These are phyloP conservation scores for Macrosoma leucophasiata DNA, from an alignment of 2,888 invertebrate species.

Conservation along the genomic window DNA sequence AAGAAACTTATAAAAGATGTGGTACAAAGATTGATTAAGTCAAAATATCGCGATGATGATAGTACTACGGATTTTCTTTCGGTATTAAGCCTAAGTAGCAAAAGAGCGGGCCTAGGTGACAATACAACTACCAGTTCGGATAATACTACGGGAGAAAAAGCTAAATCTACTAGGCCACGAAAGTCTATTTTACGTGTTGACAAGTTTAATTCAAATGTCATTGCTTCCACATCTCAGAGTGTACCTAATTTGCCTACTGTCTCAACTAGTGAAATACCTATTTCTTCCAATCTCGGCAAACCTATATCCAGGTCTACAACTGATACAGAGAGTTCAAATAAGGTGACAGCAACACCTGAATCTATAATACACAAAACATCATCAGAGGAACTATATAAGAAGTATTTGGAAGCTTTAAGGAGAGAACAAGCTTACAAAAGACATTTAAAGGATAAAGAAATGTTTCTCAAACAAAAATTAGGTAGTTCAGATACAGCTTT, in stretches of 20 bases:
- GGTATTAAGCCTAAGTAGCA: conserved; percentile 52
- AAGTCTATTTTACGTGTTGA: conserved; percentile 60
- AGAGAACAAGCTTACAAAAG: conserved; percentile 56
- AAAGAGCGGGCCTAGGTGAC: conserved; percentile 37
- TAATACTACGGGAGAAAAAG: conserved; percentile 41
- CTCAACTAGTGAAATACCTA: conserved; percentile 37
- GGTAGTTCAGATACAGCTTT: conserved; percentile 46
- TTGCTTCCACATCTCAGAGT: conserved; percentile 65
- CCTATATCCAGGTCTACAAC: conserved; percentile 38
- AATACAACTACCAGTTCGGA: conserved; percentile 59
- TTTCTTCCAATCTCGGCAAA: conserved; percentile 31
- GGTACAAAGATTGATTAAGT: conserved; percentile 75
- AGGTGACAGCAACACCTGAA: conserved; percentile 47
- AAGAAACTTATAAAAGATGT: conserved; percentile 79
- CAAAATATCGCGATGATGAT: conserved; percentile 77
- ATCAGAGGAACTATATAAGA: conserved; percentile 60
- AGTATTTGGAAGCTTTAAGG: conserved; percentile 56
- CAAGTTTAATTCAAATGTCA: conserved; percentile 49
- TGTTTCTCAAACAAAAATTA: conserved; percentile 59
- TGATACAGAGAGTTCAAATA: conserved; percentile 54
- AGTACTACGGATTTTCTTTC: conserved; percentile 66
- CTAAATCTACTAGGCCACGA: conserved; percentile 39
- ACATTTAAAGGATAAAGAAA: conserved; percentile 57
- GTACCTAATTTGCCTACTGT: conserved; percentile 54
- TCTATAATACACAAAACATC: conserved; percentile 46